These are phyloP conservation scores for Streptopelia turtur DNA, from an alignment of 2,797 vertebrate species.

Conservation along the genomic window DNA sequence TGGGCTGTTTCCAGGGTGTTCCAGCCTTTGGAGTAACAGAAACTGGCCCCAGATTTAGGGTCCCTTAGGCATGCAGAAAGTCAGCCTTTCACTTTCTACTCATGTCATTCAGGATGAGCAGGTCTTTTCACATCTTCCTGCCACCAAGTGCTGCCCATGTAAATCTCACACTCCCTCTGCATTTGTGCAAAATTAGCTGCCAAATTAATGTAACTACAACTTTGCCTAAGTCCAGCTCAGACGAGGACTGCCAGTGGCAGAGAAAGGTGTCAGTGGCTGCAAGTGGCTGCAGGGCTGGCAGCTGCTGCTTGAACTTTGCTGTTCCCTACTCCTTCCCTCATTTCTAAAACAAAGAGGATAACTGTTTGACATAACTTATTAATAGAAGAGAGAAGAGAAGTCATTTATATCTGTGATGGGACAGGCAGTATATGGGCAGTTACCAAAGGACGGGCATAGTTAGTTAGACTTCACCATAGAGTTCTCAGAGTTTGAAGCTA, in stretches of 20 bases:
- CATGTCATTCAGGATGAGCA: fast-evolving
- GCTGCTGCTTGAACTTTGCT: background rate
- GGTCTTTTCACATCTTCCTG: background rate
- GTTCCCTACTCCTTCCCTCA: background rate
- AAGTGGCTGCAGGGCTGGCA: background rate
- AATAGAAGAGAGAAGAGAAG: background rate
- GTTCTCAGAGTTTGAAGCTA: background rate
- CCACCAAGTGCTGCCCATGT: background rate
- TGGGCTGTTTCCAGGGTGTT: background rate
- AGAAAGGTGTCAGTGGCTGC: background rate
- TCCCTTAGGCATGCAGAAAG: background rate
- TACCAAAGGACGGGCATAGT: background rate
- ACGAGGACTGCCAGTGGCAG: background rate
- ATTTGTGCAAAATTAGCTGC: background rate
- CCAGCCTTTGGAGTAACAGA: background rate
- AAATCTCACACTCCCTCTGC: background rate
- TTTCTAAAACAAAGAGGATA: background rate
- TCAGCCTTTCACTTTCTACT: background rate
- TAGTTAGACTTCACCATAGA: background rate
- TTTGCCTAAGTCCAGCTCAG: background rate
- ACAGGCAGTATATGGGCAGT: background rate
- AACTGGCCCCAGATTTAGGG: background rate
- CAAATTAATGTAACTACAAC: background rate
- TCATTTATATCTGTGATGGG: background rate
- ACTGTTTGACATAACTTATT: background rate